phyloP scores from a whole-genome alignment of 2,888 invertebrate genomes.

The Plebejus anna region DNA sequence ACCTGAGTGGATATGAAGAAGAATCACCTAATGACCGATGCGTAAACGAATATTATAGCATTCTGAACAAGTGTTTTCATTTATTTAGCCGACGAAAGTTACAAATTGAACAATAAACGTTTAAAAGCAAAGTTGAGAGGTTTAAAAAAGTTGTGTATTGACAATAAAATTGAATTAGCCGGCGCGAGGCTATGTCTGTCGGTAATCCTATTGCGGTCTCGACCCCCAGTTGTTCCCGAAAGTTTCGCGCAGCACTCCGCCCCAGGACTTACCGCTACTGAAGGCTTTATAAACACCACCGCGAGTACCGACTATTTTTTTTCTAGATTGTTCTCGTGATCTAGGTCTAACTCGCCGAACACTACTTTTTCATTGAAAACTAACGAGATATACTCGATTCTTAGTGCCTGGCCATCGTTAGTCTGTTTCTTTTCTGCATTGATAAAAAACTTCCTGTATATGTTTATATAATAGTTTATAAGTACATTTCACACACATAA shows the following conservation, averaged over 20 bases:
- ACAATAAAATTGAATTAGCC: slow-evolving; percentile 65
- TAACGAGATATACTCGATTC: background rate
- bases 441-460: background rate
- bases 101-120: slow-evolving; percentile 8
- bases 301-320: slow-evolving; percentile 18
- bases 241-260: slow-evolving; percentile 57
- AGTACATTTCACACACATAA: too few species aligned
- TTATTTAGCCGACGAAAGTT: background rate
- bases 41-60: background rate
- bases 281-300: slow-evolving; percentile 39
- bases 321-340: slow-evolving; percentile 18
- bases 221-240: slow-evolving; percentile 59
- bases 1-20: background rate
- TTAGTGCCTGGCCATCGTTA: background rate
- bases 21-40: background rate
- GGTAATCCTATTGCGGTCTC: slow-evolving; percentile 71
- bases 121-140: slow-evolving; percentile 35
- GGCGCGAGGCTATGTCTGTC: slow-evolving; percentile 59
- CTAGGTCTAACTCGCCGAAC: background rate
- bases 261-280: slow-evolving; percentile 47
- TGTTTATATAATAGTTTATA: too few species aligned
- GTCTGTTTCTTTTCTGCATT: background rate
- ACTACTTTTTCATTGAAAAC: background rate
- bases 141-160: slow-evolving; percentile 50
- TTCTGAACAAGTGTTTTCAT: background rate